Percentiles rank a stretch among this genome's conserved stretches.
phyloP scores from a whole-genome alignment of 2,113 vertebrate species.

The Myrmophylax atrothorax region DNA sequence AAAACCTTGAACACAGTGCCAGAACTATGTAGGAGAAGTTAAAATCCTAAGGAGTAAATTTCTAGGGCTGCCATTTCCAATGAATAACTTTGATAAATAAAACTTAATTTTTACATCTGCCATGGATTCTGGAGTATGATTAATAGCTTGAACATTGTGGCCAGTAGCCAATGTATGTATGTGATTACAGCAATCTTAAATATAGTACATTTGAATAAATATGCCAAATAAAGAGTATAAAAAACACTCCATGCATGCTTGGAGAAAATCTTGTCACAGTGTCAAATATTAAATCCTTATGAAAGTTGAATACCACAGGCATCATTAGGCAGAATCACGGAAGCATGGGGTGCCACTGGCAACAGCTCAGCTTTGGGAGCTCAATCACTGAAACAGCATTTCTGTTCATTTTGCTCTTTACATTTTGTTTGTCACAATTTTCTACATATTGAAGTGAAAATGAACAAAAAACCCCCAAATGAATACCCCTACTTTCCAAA shows the following conservation, averaged over 20 bases:
- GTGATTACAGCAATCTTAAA: conserved; percentile 63
- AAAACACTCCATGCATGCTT: conserved; percentile 22
- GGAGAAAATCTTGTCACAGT: conserved; percentile 35
- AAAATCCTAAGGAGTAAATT: conserved; percentile 15
- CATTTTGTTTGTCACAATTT: not conserved
- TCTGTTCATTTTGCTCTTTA: not conserved
- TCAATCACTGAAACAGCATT: not conserved
- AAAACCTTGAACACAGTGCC: conserved; percentile 44
- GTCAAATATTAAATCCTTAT: conserved; percentile 64
- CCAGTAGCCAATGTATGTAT: conserved; percentile 45
- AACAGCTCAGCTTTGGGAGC: not conserved
- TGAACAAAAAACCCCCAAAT: not conserved
- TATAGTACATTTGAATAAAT: conserved; percentile 49
- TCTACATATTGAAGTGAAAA: not conserved
- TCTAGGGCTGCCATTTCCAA: conserved; percentile 46
- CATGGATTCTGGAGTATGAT: conserved; percentile 35
- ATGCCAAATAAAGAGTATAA: conserved; percentile 33
- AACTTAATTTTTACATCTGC: conserved; percentile 68
- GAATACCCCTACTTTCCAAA: not conserved
- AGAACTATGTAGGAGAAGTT: conserved; percentile 43
- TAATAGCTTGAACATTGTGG: conserved; percentile 52
- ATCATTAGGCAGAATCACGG: not conserved
- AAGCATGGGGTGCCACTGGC: not conserved
- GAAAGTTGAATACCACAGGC: conserved; percentile 35
- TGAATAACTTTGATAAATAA: conserved; percentile 61